Evolutionary conservation across 2,888 invertebrate species (phyloP).

Genomic region (Cephus spinipes): DNA sequence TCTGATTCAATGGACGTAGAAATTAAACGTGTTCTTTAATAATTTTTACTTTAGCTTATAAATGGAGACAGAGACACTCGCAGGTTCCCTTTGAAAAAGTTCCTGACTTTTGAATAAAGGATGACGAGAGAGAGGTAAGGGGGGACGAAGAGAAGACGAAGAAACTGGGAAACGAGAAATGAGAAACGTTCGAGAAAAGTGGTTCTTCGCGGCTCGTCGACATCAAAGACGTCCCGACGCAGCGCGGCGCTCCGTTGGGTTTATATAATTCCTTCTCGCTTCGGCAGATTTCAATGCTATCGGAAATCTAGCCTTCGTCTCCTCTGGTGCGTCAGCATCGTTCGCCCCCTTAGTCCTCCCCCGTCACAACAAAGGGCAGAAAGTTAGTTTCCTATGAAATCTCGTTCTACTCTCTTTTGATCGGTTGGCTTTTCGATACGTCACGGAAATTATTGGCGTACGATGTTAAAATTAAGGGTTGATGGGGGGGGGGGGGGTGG

Average conservation of each 20-base stretch:
- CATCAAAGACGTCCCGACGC: slow-evolving; percentile 53
- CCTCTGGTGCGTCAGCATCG: slow-evolving; percentile 23
- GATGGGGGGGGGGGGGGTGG: not conserved
- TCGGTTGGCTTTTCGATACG: not conserved
- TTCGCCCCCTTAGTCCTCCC: slow-evolving; percentile 27
- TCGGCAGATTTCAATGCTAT: slow-evolving; percentile 62
- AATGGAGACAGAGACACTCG: not conserved
- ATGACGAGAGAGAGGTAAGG: not conserved
- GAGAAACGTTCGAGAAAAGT: not conserved
- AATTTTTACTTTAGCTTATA: not conserved
- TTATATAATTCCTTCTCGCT: slow-evolving; percentile 65
- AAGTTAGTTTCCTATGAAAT: slow-evolving; percentile 59
- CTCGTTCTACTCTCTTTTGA: not conserved
- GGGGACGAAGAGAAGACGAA: slow-evolving; percentile 3
- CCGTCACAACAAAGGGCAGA: slow-evolving; percentile 53
- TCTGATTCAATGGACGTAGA: not conserved
- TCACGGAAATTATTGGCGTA: not conserved
- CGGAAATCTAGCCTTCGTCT: slow-evolving; percentile 48
- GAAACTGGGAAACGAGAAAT: not conserved
- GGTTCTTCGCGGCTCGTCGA: slow-evolving; percentile 34
- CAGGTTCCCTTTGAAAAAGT: not conserved
- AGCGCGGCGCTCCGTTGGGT: slow-evolving; percentile 43
- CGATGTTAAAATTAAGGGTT: not conserved
- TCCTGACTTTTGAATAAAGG: not conserved
- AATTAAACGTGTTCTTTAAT: not conserved